Conservation (phyloP, 1,140 invertebrate genomes). For the Drosophila kanapiae region DNA sequence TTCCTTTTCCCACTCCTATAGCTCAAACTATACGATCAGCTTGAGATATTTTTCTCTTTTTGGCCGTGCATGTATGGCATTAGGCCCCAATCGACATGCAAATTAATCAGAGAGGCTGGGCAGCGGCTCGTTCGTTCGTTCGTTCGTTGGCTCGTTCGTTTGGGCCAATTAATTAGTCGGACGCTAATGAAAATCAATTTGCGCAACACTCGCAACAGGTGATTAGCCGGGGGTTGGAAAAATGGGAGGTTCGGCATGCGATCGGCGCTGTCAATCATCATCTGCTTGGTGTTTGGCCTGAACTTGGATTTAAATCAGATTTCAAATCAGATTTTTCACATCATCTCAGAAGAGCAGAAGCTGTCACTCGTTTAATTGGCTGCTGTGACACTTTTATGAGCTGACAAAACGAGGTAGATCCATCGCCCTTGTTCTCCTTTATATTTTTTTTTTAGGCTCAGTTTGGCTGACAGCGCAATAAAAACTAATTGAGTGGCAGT, state of each 20-base stretch:
- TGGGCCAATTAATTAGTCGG: conserved; percentile 59
- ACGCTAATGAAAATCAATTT: conserved; percentile 67
- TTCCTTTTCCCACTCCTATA: conserved; percentile 5
- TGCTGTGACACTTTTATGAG: conserved; percentile 79
- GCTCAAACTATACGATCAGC: too few relatives aligned
- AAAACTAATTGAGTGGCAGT: conserved; percentile 79
- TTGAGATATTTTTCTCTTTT: conserved; percentile 8
- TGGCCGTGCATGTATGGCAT: conserved; percentile 12
- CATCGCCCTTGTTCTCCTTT: conserved; percentile 7
- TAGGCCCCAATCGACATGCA: conserved; percentile 54
- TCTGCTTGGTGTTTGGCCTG: not conserved
- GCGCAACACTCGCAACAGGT: conserved; percentile 55
- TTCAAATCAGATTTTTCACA: conserved; percentile 4
- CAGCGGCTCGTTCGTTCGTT: conserved; percentile 14
- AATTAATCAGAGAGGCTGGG: conserved; percentile 51
- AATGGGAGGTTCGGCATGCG: conserved; percentile 11
- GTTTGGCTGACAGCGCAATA: conserved; percentile 76
- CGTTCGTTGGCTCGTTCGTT: conserved; percentile 26
- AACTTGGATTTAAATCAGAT: not conserved
- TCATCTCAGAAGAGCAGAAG: too few relatives aligned
- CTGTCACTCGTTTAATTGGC: conserved; percentile 57
- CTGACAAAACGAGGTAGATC: conserved; percentile 66
- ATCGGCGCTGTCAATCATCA: conserved; percentile 51
- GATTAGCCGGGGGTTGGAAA: conserved; percentile 43
- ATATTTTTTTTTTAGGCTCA: conserved; percentile 22